Base-by-base conservation (phyloP, 2,113 vertebrate genomes). In the Mirounga angustirostris region DNA sequence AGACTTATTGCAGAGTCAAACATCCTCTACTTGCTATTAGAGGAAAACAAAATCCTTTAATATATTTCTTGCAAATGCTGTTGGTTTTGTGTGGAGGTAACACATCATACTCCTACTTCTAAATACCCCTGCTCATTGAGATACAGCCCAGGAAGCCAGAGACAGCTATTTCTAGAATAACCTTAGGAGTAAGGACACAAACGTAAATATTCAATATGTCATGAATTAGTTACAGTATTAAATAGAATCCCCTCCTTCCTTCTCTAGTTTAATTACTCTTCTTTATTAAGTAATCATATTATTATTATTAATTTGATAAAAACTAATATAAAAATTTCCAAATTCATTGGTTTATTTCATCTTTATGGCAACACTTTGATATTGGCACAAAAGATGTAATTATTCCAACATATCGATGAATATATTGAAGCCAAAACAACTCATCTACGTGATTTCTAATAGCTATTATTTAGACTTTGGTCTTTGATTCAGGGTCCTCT, bases 81-180 rank as follows among this genome's bases (percentile, higher is more conserved):
- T 1, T 71, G 46, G 80, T 28, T 74, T 91, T 85, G 73, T 94
- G 18, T 69, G 94, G 95, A n/a, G 40, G 15, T 15, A 91, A 85
- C 33, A 46, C 18, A 83, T 80, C 11, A 46, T 74, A 61, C 1
- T 79, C 6, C 2, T 89, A 28, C 28, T 43, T 58, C 7, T 89
- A 81, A 92, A 78, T 71, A 89, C 21, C 22, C 90, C 86, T 59
- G 22, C 74, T 87, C 2, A 3, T 15, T 96, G 88, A 91, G 6
- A 65, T 14, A 30, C 40, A 54, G 63, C 58, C 83, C 84, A 59
- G 73, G 90, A 85, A 18, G 26, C n/a, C 7, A 96, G 87, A 92
- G 10, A 76, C n/a, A 96, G 89, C 67, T 95, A 96, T 30, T 98
- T 30, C 61, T 90, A 97, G 63, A 82, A 85, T 90, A 89, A 85